Evolutionary conservation across 1,140 invertebrate genomes (phyloP).

Genomic region (Trissolcus basalis): DNA sequence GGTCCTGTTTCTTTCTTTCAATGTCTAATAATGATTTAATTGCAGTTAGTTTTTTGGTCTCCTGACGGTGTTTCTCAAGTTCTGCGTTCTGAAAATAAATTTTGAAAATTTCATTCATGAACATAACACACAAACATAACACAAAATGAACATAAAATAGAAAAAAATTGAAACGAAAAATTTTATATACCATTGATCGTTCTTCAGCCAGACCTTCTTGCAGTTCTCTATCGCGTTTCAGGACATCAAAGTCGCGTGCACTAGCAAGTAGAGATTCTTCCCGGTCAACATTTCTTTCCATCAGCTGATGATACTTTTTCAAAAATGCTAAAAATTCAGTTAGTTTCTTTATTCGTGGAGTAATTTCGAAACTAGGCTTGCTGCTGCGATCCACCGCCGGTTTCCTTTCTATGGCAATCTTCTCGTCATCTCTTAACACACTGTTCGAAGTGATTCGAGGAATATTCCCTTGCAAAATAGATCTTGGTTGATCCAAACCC

Average conservation of each 20-base stretch:
- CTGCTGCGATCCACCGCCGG: constrained; percentile 65
- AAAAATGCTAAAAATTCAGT: not conserved
- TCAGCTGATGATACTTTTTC: not conserved
- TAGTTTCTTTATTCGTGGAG: not conserved
- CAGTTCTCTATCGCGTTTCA: not conserved
- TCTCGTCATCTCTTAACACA: constrained; percentile 3
- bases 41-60: not conserved
- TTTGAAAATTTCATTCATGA: not conserved
- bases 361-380: constrained; percentile 49
- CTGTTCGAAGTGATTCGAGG: too few species aligned
- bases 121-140: too few species aligned
- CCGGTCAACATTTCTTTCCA: not conserved
- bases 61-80: not conserved
- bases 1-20: not conserved
- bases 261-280: not conserved
- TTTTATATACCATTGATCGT: too few species aligned
- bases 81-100: not conserved
- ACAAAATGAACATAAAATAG: too few species aligned
- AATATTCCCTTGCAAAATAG: too few species aligned
- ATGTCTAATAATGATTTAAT: not conserved
- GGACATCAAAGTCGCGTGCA: not conserved
- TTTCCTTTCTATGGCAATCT: constrained; percentile 20
- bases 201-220: too few species aligned
- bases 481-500: too few species aligned
- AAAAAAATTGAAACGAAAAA: too few species aligned